Evolutionary conservation across 2,888 invertebrate species (phyloP), one percentile per base, ranked within the genome.

Genomic region (Schizotus pectinicornis): DNA sequence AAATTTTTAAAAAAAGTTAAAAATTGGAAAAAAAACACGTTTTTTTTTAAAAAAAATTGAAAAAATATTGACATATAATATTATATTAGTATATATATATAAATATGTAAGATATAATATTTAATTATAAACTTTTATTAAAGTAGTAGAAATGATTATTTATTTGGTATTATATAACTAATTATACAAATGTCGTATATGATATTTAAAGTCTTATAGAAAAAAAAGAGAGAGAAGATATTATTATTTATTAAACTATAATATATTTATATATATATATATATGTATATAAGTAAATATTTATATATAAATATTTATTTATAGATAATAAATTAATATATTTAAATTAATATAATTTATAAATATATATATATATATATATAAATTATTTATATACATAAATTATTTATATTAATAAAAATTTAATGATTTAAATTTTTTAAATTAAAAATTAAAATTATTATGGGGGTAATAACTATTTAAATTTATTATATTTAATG

Each of bases 241-340:
- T 39, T 58, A 54, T 53, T 56, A 57, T 61, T 61, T 41, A 38
- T 32, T 43, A 56, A 56, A 50, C 51, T 51, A n/a, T n/a, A 64
- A 61, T 67, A 70, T 75, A 53, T 46, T 59, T 68, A 62, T 65
- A 49, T 33, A 73, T 67, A 68, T 59, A 67, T 70, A 72, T 71
- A 73, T 67, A 55, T 47, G 56, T 32, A 30, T 51, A 34, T 42
- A 38, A 49, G n/a, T n/a, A 49, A 42, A 41, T 51, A 51, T 30
- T 31, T 9, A 32, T 33, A 32, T 14, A 31, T 41, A 74, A 37
- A 76, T 74, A 72, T 62, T 35, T 49, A 54, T 34, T 50, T 58
- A 52, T 54, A 50, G 53, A 58, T 54, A 11, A 13, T 39, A 12
- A 41, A 53, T 48, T 54, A 53, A 37, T 46, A 59, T 31, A 53